Evolutionary conservation across 2,797 vertebrate species (phyloP).

Genomic region (Cheirogaleus major): DNA sequence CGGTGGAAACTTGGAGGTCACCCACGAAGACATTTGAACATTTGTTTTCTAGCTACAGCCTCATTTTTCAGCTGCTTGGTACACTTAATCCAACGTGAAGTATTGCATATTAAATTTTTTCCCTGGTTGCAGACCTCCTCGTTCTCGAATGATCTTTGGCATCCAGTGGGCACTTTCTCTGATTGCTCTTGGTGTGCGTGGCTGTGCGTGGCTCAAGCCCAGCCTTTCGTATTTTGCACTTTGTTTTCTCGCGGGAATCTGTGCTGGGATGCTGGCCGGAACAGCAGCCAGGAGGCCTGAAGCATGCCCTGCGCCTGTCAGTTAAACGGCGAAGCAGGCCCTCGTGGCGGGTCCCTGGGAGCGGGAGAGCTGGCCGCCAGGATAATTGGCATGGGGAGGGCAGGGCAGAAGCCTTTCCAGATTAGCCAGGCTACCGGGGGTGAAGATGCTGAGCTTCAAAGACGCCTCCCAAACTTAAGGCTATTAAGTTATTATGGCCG

Average conservation of each 20-base stretch:
- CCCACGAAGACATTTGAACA: conserved; percentile 63
- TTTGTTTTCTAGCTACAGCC: conserved; percentile 70
- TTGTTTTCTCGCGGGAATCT: background rate
- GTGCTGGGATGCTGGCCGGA: background rate
- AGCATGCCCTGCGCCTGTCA: rapidly evolving
- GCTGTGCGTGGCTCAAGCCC: rapidly evolving
- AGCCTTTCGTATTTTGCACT: background rate
- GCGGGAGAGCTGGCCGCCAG: background rate
- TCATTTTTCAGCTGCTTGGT: conserved; percentile 65
- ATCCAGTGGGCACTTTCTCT: conserved; percentile 28
- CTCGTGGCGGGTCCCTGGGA: background rate
- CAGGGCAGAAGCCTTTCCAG: conserved; percentile 56
- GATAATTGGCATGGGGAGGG: conserved; percentile 24
- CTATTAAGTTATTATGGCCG: conserved; percentile 70
- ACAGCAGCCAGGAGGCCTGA: background rate
- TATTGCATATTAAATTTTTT: conserved; percentile 47
- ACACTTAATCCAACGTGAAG: conserved; percentile 80
- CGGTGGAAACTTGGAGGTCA: conserved; percentile 72
- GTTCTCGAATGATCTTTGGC: background rate
- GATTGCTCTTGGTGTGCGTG: background rate
- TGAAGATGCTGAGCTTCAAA: conserved; percentile 64
- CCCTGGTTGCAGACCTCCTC: conserved; percentile 45
- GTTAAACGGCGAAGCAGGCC: background rate
- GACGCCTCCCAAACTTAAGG: conserved; percentile 69
- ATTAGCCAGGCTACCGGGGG: conserved; percentile 49